phyloP scores from a whole-genome alignment of 2,113 vertebrate species.

The Bolborhynchus lineola region DNA sequence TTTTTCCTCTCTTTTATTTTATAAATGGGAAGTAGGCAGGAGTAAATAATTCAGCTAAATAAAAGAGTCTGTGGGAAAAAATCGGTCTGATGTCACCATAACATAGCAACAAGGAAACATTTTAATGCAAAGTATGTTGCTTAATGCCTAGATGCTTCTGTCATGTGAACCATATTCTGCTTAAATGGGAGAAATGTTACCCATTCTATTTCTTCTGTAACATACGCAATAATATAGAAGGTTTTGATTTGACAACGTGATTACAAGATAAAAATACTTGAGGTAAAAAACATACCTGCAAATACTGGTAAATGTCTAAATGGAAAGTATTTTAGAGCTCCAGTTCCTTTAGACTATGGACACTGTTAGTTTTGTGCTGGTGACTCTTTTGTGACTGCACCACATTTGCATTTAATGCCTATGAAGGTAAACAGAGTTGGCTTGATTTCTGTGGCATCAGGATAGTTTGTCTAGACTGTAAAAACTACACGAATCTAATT shows the following conservation, averaged over 20 bases:
- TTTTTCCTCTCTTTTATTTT: background rate
- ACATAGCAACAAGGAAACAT: background rate
- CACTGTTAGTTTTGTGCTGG: background rate
- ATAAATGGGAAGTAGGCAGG: background rate
- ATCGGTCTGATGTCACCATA: background rate
- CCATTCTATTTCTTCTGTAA: background rate
- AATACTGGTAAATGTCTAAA: background rate
- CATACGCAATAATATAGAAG: background rate
- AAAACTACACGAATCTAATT: background rate
- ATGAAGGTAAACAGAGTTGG: background rate
- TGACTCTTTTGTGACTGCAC: background rate
- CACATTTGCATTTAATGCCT: background rate
- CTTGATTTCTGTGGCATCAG: background rate
- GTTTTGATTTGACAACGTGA: background rate
- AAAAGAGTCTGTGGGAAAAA: background rate
- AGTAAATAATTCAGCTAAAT: background rate
- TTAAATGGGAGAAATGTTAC: background rate
- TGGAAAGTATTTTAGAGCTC: background rate
- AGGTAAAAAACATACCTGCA: background rate
- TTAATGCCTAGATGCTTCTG: background rate
- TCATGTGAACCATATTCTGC: background rate
- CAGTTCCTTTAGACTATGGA: background rate
- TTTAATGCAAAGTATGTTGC: background rate
- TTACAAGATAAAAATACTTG: background rate
- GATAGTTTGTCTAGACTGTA: background rate